phyloP scores from a whole-genome alignment of 2,888 invertebrate species.

The Blastobasis adustella region DNA sequence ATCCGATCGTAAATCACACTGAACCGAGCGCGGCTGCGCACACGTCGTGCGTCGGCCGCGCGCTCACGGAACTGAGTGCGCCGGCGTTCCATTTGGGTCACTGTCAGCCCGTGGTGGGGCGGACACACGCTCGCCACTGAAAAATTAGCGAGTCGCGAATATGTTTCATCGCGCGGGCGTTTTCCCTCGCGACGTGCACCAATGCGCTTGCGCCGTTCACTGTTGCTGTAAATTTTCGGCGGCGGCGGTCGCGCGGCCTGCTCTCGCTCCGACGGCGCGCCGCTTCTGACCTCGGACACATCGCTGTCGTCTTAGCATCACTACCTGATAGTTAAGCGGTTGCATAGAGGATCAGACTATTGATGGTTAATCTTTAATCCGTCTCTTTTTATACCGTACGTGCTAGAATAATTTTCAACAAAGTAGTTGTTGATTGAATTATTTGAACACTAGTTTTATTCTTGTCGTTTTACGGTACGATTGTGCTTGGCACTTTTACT shows the following conservation, averaged over 20 bases:
- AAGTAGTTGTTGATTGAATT: no score
- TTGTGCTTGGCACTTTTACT: no score
- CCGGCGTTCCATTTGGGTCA: constrained; percentile 71
- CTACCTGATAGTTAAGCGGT: no score
- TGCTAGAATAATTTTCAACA: no score
- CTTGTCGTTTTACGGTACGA: no score
- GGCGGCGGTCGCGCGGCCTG: constrained; percentile 13
- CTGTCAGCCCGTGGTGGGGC: constrained; percentile 69
- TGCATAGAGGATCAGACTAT: no score
- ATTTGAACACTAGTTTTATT: no score
- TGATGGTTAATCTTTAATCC: no score
- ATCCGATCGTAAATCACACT: constrained; percentile 59
- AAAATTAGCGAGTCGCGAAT: constrained; percentile 67
- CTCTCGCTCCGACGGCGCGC: not conserved
- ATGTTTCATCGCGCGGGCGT: constrained; percentile 64
- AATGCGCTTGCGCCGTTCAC: constrained; percentile 41
- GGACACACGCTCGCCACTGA: constrained; percentile 62
- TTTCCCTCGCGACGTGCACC: constrained; percentile 54
- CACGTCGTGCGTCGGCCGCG: constrained; percentile 29
- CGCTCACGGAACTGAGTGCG: constrained; percentile 71
- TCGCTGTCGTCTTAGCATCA: no score
- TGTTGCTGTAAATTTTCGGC: constrained; percentile 38
- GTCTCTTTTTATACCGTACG: no score
- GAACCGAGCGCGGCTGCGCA: constrained; percentile 35
- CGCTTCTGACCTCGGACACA: not conserved